Percentiles rank a stretch among this genome's conserved stretches.
Evolutionary conservation across 1,140 invertebrate species (phyloP).

Genomic region (Calephelis virginiensis): DNA sequence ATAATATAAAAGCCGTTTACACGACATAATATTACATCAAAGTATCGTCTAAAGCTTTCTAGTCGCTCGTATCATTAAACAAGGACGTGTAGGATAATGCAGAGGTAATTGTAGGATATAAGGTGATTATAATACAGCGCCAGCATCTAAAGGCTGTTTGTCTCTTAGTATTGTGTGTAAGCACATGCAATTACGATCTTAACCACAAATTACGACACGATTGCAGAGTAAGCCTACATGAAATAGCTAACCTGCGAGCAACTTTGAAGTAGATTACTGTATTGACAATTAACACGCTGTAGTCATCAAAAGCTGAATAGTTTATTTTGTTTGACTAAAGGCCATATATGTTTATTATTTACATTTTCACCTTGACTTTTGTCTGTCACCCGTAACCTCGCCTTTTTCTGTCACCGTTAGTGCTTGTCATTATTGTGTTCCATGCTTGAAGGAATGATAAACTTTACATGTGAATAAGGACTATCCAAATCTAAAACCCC

Average conservation of each 20-base stretch:
- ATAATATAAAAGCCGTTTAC: no score
- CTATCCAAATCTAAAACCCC: no score
- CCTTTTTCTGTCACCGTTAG: no score
- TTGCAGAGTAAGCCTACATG: slow-evolving; percentile 22
- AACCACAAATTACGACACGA: slow-evolving; percentile 30
- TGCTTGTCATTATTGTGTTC: no score
- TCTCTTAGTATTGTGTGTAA: slow-evolving; percentile 31
- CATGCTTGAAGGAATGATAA: no score
- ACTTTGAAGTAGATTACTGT: not conserved
- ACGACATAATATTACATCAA: no score
- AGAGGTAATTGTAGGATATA: not conserved
- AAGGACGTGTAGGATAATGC: not conserved
- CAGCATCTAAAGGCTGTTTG: slow-evolving; percentile 18
- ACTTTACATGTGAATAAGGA: no score
- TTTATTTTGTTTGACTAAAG: no score
- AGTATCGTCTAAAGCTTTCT: not conserved
- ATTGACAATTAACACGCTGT: not conserved
- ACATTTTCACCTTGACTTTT: no score
- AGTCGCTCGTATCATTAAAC: not conserved
- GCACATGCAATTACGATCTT: slow-evolving; percentile 30
- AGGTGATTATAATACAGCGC: not conserved
- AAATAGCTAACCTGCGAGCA: not conserved
- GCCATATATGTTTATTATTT: no score
- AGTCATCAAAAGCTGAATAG: no score
- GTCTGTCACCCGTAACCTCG: no score